Percentiles rank a stretch among this genome's conserved stretches.
Conservation (phyloP, 2,888 invertebrate genomes). For the Zygothrica quintamaculata region DNA sequence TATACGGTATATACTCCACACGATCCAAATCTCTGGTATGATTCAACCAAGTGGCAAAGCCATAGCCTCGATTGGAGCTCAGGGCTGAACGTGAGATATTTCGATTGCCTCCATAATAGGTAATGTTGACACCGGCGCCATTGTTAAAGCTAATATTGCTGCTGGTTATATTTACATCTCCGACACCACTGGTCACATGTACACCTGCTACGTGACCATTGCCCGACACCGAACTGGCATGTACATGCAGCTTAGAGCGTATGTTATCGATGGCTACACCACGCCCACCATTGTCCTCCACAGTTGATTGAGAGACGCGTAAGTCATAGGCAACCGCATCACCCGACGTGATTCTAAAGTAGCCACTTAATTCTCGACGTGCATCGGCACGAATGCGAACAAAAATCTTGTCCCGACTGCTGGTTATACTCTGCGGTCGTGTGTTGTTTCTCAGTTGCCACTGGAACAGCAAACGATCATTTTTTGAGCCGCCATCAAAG, state of each 20-base stretch:
- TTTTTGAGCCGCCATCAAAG: constrained; percentile 90
- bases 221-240: constrained; percentile 92
- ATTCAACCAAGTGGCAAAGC: constrained; percentile 95
- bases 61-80: constrained; percentile 94
- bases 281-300: constrained; percentile 95
- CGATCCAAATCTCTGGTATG: constrained; percentile 87
- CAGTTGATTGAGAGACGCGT: constrained; percentile 92
- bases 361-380: constrained; percentile 90
- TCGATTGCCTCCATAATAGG: constrained; percentile 96
- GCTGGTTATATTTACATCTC: constrained; percentile 96
- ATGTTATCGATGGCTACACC: constrained; percentile 97
- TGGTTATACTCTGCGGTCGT: constrained; percentile 94
- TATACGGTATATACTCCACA: constrained; percentile 91
- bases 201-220: constrained; percentile 96
- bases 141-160: constrained; percentile 95
- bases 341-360: constrained; percentile 91
- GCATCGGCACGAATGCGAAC: constrained; percentile 91
- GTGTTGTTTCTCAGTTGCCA: constrained; percentile 93
- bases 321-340: constrained; percentile 92
- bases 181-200: constrained; percentile 95
- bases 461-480: constrained; percentile 89
- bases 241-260: constrained; percentile 94
- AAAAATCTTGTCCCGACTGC: constrained; percentile 91
- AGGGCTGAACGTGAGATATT: constrained; percentile 95
- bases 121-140: constrained; percentile 97